Conservation (phyloP, 1,140 invertebrate genomes). For the Cardiocondyla obscurior region DNA sequence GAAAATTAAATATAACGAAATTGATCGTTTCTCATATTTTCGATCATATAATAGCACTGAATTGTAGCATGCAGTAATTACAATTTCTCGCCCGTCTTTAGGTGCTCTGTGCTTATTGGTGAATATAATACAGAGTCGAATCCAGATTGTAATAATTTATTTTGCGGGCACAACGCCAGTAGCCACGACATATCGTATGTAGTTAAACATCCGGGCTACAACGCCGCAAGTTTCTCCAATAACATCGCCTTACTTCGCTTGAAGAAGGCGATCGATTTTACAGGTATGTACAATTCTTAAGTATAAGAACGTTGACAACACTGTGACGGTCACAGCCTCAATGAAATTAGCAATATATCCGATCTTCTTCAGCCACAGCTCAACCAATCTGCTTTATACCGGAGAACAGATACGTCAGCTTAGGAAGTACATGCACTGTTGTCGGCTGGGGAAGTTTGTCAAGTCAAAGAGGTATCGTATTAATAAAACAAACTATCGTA, state of each 20-base stretch:
- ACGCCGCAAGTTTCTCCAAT: constrained; percentile 65
- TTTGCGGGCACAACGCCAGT: constrained; percentile 66
- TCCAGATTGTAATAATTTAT: constrained; percentile 72
- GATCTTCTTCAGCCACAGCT: constrained; percentile 67
- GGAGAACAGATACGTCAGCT: constrained; percentile 47
- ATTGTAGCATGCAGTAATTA: constrained; percentile 41
- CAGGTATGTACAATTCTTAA: constrained; percentile 63
- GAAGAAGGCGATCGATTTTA: constrained; percentile 68
- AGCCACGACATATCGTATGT: constrained; percentile 75
- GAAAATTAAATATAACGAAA: constrained; percentile 45
- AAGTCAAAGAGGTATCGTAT: constrained; percentile 64
- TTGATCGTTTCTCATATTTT: constrained; percentile 40
- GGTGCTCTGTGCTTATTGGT: constrained; percentile 72
- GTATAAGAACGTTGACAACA: background rate
- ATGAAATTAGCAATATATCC: constrained; percentile 12
- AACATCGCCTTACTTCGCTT: constrained; percentile 74
- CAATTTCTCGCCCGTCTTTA: constrained; percentile 8
- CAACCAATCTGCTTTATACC: constrained; percentile 73
- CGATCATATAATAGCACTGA: constrained; percentile 15
- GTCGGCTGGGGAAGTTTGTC: constrained; percentile 75
- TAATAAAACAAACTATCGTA: constrained; percentile 26
- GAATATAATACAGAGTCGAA: constrained; percentile 69
- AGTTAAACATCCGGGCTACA: constrained; percentile 74
- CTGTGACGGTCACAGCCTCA: background rate
- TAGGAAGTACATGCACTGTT: constrained; percentile 55